These are phyloP conservation scores for Megalopta genalis DNA, from an alignment of 1,140 invertebrate genomes.

Conservation along the genomic window DNA sequence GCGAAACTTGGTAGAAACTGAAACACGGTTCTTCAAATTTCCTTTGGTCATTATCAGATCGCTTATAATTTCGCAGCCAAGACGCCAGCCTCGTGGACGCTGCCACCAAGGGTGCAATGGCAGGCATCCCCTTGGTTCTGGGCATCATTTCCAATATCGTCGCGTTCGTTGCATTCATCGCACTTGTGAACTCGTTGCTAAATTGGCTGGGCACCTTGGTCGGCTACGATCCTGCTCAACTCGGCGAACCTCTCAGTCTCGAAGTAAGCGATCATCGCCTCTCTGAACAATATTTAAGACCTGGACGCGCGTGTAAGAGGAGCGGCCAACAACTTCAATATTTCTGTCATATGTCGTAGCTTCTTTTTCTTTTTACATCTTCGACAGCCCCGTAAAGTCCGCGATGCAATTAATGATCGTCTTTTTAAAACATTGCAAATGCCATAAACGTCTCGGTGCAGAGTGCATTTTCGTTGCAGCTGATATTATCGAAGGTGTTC, in stretches of 20 bases:
- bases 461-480: slow-evolving; percentile 75
- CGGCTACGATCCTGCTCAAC: slow-evolving; percentile 77
- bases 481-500: slow-evolving; percentile 91
- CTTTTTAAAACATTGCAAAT: too few relatives aligned
- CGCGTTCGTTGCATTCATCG: slow-evolving; percentile 92
- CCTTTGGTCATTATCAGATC: too few relatives aligned
- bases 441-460: not conserved
- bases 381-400: too few relatives aligned
- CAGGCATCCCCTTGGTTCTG: slow-evolving; percentile 90
- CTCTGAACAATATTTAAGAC: too few relatives aligned
- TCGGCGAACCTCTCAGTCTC: slow-evolving; percentile 70
- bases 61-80: slow-evolving; percentile 80
- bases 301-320: too few relatives aligned
- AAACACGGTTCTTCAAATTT: not conserved
- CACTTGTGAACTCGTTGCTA: slow-evolving; percentile 90
- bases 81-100: slow-evolving; percentile 93
- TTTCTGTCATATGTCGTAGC: too few relatives aligned
- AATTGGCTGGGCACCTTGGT: slow-evolving; percentile 90
- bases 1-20: not conserved
- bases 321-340: too few relatives aligned
- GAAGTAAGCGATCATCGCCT: slow-evolving; percentile 73
- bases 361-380: too few relatives aligned
- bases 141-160: slow-evolving; percentile 95
- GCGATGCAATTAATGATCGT: too few relatives aligned
- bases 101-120: slow-evolving; percentile 91